Percentiles rank a stretch among this genome's conserved stretches.
Conservation (phyloP, 1,140 invertebrate genomes). For the Tenebrio molitor region DNA sequence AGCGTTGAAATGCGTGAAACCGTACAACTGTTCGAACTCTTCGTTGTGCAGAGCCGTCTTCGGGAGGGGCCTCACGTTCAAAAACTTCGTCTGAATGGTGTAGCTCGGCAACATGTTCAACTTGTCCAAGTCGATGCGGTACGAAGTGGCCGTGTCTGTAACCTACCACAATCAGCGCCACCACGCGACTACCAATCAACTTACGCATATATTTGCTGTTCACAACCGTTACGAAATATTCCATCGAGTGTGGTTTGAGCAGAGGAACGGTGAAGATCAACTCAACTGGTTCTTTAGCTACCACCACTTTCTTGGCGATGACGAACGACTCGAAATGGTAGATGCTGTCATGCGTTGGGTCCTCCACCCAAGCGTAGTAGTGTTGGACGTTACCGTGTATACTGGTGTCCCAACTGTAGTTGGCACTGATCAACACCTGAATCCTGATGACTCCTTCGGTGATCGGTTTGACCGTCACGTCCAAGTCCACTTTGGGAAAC, state of each 20-base stretch:
- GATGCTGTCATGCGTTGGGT: constrained; percentile 93
- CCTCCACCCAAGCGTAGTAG: constrained; percentile 99
- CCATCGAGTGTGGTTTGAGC: constrained; percentile 88
- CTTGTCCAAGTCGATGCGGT: constrained; percentile 87
- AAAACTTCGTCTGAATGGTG: constrained; percentile 93
- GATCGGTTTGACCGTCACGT: constrained; percentile 92
- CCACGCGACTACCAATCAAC: constrained; percentile 41
- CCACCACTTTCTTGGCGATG: constrained; percentile 86
- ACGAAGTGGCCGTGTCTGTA: constrained; percentile 60
- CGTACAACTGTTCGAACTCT: constrained; percentile 86
- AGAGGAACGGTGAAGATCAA: constrained; percentile 97
- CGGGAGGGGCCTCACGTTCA: constrained; percentile 93
- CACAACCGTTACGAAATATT: constrained; percentile 90
- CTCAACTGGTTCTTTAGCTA: constrained; percentile 79
- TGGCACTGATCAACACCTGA: constrained; percentile 83
- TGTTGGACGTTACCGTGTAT: constrained; percentile 89
- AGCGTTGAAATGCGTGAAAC: constrained; percentile 97
- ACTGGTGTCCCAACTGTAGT: constrained; percentile 93
- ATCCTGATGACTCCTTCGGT: constrained; percentile 93
- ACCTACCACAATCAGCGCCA: constrained; percentile 36
- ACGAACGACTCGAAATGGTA: constrained; percentile 97
- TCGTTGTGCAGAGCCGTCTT: constrained; percentile 82
- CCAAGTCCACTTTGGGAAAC: constrained; percentile 89
- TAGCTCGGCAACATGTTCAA: constrained; percentile 93
- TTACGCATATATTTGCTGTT: constrained; percentile 93